Evolutionary conservation across 1,140 invertebrate genomes (phyloP), one percentile per base, ranked within the genome.

Genomic region (Trachymyrmex septentrionalis): DNA sequence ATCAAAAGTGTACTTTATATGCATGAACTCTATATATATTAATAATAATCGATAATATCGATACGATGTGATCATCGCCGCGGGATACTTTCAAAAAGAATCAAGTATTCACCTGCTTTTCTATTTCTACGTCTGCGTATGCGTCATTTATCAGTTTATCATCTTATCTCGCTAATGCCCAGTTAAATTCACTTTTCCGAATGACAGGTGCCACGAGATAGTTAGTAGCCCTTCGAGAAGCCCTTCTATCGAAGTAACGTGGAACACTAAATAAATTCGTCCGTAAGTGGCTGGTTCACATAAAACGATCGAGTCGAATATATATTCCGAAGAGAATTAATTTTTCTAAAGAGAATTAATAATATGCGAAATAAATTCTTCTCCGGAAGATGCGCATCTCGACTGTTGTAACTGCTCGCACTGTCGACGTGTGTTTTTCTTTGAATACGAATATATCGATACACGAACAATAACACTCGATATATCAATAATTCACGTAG

Each of bases 41-140:
- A 21, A 81, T 81, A 44, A 34, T 50, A 12, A 59, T 57, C 61
- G 81, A 89, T 88, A 76, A 86, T 78, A 64, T 80, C 77, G 59
- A 10, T 10, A 38, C 55, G 63, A 82, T 66, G 48, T 7, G 38
- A 53, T 59, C 21, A 24, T 59, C 61, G 27, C 53, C 16, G 27
- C 44, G 27, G 66, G 53, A 61, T 48, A 61, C 44, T 21, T 12
- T 38, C 55, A 55, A 34, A 34, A 75, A 38, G n/a, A 53, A 75
- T n/a, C 27, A 12, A 19, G 19, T 80, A 91, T 92, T 92, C 91
- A 92, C 91, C 91, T 92, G 91, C 89, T 92, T 92, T 92, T 64
- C 91, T 89, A 85, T 86, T 78, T 85, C 81, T 75, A 59, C 9
- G 53, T 30, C 27, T 21, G 57, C 66, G 5, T 34, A 5, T 6